These are phyloP conservation scores for Esox lucius DNA, from an alignment of 2,797 vertebrate species.

Conservation along the genomic window DNA sequence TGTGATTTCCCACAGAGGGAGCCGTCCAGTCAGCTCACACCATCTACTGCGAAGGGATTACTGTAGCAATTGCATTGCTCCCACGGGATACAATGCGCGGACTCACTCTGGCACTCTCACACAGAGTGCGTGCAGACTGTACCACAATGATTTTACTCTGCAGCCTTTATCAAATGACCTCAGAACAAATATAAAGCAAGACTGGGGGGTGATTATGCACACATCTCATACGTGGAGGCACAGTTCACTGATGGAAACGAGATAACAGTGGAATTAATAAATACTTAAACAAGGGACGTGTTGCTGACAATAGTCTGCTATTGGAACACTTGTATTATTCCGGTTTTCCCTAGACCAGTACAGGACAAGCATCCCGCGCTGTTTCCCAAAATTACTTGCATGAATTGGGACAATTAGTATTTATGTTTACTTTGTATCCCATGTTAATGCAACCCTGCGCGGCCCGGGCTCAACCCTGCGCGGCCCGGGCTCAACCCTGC, in stretches of 20 bases:
- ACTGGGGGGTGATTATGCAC: background rate
- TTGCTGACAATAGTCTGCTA: constrained; percentile 23
- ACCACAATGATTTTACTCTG: constrained; percentile 10
- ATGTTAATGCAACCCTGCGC: no score
- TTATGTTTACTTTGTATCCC: no score
- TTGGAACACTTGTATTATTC: no score
- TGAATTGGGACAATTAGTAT: no score
- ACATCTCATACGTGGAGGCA: background rate
- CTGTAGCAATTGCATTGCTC: background rate
- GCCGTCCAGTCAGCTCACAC: constrained; percentile 5
- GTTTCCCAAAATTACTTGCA: no score
- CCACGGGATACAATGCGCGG: background rate
- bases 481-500: no score
- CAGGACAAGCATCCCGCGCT: no score
- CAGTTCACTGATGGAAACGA: background rate
- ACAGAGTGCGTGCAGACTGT: no score
- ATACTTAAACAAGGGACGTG: constrained; percentile 25
- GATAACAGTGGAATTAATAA: constrained; percentile 33
- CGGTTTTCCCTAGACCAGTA: no score
- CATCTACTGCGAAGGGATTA: constrained; percentile 1
- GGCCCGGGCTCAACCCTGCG: no score
- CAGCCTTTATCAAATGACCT: background rate
- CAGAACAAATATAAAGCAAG: background rate
- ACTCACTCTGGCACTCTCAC: background rate
- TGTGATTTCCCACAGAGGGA: constrained; percentile 35